Conservation (phyloP, 2,888 invertebrate species). For the Tethea ocularis region DNA sequence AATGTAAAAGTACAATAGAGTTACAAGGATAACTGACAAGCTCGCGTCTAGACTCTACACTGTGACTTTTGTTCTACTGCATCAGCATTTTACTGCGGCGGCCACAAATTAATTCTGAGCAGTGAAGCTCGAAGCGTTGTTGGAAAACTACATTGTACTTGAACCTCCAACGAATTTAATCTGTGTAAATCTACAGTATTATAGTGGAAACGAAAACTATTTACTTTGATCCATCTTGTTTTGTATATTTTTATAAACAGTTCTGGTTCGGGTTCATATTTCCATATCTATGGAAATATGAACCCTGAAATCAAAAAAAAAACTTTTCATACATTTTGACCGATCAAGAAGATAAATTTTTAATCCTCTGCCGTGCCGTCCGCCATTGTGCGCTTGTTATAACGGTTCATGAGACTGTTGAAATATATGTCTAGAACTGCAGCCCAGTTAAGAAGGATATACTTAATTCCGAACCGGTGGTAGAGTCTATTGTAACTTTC, state of each 20-base stretch:
- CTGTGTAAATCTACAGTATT: not conserved
- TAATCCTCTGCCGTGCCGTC: no score
- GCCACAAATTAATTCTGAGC: slow-evolving; percentile 4
- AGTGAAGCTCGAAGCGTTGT: not conserved
- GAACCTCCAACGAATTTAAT: not conserved
- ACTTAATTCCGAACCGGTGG: no score
- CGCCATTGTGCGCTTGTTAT: no score
- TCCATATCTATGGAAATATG: not conserved
- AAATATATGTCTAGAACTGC: not conserved
- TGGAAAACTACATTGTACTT: slow-evolving; percentile 5
- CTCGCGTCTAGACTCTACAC: not conserved
- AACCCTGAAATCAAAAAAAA: not conserved
- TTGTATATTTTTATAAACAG: not conserved
- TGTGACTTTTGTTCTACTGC: not conserved
- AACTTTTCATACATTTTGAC: no score
- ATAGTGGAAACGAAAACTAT: not conserved
- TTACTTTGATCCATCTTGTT: not conserved
- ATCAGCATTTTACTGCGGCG: not conserved
- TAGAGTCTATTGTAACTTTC: no score
- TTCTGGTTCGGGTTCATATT: not conserved
- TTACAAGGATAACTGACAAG: not conserved
- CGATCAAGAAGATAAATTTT: no score
- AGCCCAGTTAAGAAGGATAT: not conserved
- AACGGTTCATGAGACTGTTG: no score
- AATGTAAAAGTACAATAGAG: not conserved